phyloP scores from a whole-genome alignment of 2,797 vertebrate species.

The Gymnothorax reevesii region DNA sequence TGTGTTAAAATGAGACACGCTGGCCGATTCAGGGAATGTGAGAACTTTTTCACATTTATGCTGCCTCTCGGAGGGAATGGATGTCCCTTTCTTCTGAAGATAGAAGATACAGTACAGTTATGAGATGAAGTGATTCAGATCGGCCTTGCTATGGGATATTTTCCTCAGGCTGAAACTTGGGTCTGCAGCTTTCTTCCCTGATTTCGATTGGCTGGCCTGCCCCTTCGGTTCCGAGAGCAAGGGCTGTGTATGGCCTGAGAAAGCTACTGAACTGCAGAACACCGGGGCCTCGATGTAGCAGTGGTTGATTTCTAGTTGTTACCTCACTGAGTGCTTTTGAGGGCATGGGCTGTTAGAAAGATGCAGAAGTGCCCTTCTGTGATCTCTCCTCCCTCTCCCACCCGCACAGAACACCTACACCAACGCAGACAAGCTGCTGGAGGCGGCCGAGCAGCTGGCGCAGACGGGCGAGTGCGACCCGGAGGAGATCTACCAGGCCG shows the following conservation, averaged over 20 bases:
- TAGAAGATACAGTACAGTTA: neutral
- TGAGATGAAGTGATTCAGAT: neutral
- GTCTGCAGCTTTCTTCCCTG: neutral
- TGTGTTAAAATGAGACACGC: neutral
- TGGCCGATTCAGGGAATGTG: neutral
- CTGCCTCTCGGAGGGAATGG: neutral
- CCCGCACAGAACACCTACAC: conserved; percentile 92
- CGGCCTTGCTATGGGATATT: neutral
- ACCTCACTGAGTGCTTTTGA: neutral
- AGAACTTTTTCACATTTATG: neutral
- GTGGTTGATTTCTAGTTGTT: neutral
- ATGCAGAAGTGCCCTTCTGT: neutral
- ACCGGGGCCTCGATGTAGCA: neutral
- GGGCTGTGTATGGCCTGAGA: neutral
- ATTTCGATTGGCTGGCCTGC: neutral
- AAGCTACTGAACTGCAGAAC: neutral
- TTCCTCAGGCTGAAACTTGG: neutral
- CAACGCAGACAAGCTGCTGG: conserved; percentile 94
- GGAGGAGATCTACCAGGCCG: conserved; percentile 97
- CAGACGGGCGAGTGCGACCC: conserved; percentile 98
- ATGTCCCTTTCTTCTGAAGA: neutral
- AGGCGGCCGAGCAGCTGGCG: conserved; percentile 95
- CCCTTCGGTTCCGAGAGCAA: too few relatives aligned
- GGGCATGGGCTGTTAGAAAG: neutral
- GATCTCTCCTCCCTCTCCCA: neutral